phyloP scores from a whole-genome alignment of 2,888 invertebrate species.

The Tenthredo notha region DNA sequence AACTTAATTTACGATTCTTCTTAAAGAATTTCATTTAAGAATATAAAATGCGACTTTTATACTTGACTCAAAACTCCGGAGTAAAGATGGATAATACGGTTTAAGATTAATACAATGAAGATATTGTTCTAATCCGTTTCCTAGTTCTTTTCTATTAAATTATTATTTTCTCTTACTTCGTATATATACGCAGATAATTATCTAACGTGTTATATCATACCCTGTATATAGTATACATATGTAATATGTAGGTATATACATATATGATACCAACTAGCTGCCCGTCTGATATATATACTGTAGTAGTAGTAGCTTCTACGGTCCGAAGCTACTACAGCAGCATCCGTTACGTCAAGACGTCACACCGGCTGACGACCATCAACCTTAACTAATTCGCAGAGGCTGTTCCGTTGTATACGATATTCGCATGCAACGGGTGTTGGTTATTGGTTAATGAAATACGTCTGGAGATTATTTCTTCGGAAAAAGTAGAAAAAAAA shows the following conservation, averaged over 20 bases:
- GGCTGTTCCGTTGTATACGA: conserved; percentile 5
- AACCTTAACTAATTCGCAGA: conserved; percentile 39
- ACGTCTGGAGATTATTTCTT: neutral
- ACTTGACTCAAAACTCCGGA: neutral
- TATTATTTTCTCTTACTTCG: neutral
- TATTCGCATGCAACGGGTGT: conserved; percentile 28
- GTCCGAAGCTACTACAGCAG: neutral
- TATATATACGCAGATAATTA: neutral
- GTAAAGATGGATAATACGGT: neutral
- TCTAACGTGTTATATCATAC: neutral
- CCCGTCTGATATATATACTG: conserved; percentile 9
- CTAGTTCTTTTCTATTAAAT: neutral
- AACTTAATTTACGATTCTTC: conserved; percentile 34
- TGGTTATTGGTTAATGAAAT: neutral
- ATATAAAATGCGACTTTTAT: neutral
- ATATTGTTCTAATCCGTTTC: neutral
- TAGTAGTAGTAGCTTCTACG: neutral
- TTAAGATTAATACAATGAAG: neutral
- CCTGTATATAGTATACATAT: neutral
- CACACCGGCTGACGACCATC: conserved; percentile 50
- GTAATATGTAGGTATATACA: neutral
- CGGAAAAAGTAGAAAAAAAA: too few relatives aligned
- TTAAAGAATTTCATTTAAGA: conserved; percentile 29
- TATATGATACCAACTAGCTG: neutral
- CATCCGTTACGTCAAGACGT: conserved; percentile 49